Conservation (phyloP, 2,888 invertebrate species). For the Serrognathus titanus region DNA sequence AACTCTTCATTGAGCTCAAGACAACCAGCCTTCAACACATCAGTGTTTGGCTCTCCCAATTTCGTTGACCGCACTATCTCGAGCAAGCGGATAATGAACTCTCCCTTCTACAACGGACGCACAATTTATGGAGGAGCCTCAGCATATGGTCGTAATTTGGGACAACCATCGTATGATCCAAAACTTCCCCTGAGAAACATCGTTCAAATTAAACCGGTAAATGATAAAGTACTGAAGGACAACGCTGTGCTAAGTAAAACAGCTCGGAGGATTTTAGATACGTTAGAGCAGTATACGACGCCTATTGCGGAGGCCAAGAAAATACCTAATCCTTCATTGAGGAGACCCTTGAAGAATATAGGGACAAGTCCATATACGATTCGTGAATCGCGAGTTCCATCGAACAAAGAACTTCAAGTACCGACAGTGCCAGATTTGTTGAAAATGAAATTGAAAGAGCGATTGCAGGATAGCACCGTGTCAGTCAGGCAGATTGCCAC, state of each 20-base stretch:
- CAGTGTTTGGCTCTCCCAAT: conserved; percentile 41
- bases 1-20: conserved; percentile 50
- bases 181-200: conserved; percentile 36
- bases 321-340: conserved; percentile 57
- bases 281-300: conserved; percentile 78
- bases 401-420: conserved; percentile 54
- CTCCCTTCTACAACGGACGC: conserved; percentile 73
- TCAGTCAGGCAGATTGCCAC: conserved; percentile 60
- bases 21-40: conserved; percentile 52
- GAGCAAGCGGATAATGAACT: conserved; percentile 51
- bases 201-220: conserved; percentile 52
- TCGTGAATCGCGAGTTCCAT: conserved; percentile 30
- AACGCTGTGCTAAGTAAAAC: conserved; percentile 63
- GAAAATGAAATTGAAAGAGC: conserved; percentile 57
- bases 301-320: conserved; percentile 75
- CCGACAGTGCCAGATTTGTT: conserved; percentile 63
- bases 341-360: conserved; percentile 33
- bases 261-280: conserved; percentile 72
- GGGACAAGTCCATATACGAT: conserved; percentile 40
- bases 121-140: conserved; percentile 75
- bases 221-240: conserved; percentile 31
- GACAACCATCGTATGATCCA: conserved; percentile 21
- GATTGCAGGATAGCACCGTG: conserved; percentile 59
- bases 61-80: conserved; percentile 49
- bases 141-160: conserved; percentile 49